Conservation (phyloP, 1,140 invertebrate genomes). For the Brachionus plicatilis region DNA sequence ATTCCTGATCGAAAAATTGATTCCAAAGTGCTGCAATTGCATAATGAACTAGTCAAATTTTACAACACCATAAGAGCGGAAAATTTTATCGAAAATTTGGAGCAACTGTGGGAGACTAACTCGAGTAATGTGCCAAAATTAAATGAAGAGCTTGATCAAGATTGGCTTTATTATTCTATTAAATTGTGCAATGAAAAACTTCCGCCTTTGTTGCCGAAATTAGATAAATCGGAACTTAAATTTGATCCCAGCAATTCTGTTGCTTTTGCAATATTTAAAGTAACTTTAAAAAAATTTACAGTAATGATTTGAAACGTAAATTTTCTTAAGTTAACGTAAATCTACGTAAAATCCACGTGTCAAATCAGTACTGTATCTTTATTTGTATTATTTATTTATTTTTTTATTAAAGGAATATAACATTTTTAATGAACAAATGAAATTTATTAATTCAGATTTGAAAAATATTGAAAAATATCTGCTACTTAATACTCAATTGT, state of each 20-base stretch:
- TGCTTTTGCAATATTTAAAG: not conserved
- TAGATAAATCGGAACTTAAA: not conserved
- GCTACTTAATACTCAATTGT: not conserved
- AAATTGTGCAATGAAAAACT: conserved; percentile 25
- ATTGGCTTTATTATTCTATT: conserved; percentile 32
- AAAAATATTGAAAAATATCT: conserved; percentile 31
- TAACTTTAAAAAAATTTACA: not conserved
- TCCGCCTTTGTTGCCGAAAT: not conserved
- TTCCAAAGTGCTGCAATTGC: conserved; percentile 4
- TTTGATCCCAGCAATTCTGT: not conserved
- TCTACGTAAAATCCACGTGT: too few relatives aligned
- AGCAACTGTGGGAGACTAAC: conserved; percentile 6
- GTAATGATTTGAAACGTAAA: too few relatives aligned
- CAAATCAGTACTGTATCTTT: too few relatives aligned
- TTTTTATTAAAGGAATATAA: not conserved
- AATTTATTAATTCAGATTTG: not conserved
- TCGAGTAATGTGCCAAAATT: conserved; percentile 18
- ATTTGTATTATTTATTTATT: not conserved
- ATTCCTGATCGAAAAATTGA: conserved; percentile 23
- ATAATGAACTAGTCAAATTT: not conserved
- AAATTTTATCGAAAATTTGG: conserved; percentile 24
- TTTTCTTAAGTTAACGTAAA: too few relatives aligned
- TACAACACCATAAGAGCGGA: conserved; percentile 1
- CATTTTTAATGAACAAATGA: not conserved
- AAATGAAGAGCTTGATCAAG: conserved; percentile 22